Base-by-base conservation (phyloP, 2,888 invertebrate species). In the Chromoteleia sp. region DNA sequence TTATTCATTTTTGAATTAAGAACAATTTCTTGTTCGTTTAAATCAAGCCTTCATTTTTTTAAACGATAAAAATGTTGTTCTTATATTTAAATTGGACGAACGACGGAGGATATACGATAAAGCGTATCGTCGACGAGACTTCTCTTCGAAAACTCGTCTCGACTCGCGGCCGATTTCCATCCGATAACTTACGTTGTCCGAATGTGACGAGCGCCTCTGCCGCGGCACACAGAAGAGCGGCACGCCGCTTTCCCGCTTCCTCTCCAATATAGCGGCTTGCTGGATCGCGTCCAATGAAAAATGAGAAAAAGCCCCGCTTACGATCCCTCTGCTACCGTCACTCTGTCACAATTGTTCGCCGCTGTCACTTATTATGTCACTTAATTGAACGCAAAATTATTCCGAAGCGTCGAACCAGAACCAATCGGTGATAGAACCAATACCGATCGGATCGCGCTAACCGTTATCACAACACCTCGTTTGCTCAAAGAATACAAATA, bases 151-250 rank as follows among this genome's bases (percentile, higher is more conserved):
- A 58, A 56, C 56, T 45, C 7, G 65, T 67, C 17, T 12, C 10
- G 12, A 59, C 39, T 25, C 12, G 56, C 19, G 30, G 10, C 1
- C 45, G 21, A 50, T 43, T 33, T 63, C 21, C 33, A 5, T 4
- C 12, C 12, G 12, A 29, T 33, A 52, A 92, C 93, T 93, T 90
- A 93, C 93, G 88, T 93, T 92, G 91, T 93, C 93, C 89, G 92
- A 92, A 92, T 93, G 93, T 90, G 93, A 93, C 91, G 93, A 93
- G 90, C 93, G 93, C 92, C 93, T 93, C 91, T 93, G 93, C 90
- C 93, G 93, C 92, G 93, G 93, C 92, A 93, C 93, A 92, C 93
- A 93, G 91, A 93, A 93, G 86, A 93, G 93, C 93, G 93, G 93
- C 93, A 93, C 93, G 89, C 91, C 90, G 90, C 89, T 90, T 87